Percentiles rank a stretch among this genome's conserved stretches.
Conservation (phyloP, 2,113 vertebrate species). For the Halcyon malimbica region DNA sequence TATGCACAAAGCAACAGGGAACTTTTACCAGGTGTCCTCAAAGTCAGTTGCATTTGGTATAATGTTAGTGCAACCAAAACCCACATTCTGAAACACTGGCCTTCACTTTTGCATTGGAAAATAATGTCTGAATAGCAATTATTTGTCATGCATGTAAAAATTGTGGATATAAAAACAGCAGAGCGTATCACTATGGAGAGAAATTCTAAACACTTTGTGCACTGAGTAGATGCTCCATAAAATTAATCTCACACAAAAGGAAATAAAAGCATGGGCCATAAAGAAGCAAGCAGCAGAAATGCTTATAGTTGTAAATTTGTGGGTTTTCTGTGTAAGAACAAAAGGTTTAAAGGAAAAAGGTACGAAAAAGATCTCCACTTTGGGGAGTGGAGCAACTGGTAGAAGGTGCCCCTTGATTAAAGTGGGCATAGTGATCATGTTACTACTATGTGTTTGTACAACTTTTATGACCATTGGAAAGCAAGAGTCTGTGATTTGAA, state of each 20-base stretch:
- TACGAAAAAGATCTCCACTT: not conserved
- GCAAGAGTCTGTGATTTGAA: not conserved
- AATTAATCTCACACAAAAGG: not conserved
- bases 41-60: not conserved
- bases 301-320: not conserved
- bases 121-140: not conserved
- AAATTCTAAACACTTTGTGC: not conserved
- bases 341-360: not conserved
- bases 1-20: not conserved
- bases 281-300: not conserved
- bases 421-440: not conserved
- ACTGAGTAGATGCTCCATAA: not conserved
- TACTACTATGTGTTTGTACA: not conserved
- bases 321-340: not conserved
- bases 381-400: not conserved
- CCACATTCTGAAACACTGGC: not conserved
- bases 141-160: not conserved
- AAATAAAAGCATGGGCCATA: not conserved
- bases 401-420: not conserved
- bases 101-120: slow-evolving; percentile 17
- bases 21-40: not conserved
- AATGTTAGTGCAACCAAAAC: not conserved
- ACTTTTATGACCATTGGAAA: not conserved
- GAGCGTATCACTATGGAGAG: not conserved
- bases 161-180: slow-evolving; percentile 3